Evolutionary conservation across 1,140 invertebrate species (phyloP).

Genomic region (Gonioctena quinquepunctata): DNA sequence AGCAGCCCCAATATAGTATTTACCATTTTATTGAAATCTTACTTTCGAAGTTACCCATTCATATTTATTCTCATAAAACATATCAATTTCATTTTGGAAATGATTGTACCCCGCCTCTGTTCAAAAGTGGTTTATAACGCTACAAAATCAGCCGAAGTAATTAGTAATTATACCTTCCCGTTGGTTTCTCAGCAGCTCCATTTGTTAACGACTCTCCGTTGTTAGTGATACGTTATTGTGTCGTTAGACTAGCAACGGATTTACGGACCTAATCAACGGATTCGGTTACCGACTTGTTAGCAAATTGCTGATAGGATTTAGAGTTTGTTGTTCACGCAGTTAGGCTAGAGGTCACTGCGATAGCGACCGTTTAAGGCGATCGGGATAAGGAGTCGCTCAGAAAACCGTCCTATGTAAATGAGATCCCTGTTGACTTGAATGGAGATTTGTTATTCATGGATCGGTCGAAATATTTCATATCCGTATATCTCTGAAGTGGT

Average conservation of each 20-base stretch:
- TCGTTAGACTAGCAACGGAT: constrained; percentile 29
- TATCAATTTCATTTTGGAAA: too few species aligned
- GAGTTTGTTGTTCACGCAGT: background rate
- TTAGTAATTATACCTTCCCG: constrained; percentile 13
- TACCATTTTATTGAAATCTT: too few species aligned
- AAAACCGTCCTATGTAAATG: background rate
- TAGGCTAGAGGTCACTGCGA: background rate
- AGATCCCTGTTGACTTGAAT: background rate
- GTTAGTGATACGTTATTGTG: constrained; percentile 37
- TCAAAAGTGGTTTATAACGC: constrained; percentile 7
- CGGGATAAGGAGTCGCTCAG: too few species aligned
- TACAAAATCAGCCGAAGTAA: constrained; percentile 1
- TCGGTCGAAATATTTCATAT: background rate
- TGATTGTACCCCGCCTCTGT: background rate
- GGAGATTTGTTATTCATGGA: background rate
- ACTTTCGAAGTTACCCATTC: too few species aligned
- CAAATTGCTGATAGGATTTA: constrained; percentile 5
- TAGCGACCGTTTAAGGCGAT: background rate
- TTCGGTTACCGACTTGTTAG: constrained; percentile 35
- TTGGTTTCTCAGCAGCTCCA: constrained; percentile 19
- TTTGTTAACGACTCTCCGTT: constrained; percentile 33
- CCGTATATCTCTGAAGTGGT: background rate
- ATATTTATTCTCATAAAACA: too few species aligned
- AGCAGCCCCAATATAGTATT: too few species aligned
- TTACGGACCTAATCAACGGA: constrained; percentile 34